A percentile compares a stretch with the other conserved stretches of the same genome.
Evolutionary conservation across 92 coral and sea anemone species (phyloP).

Genomic region (Palythoa caribaeorum): DNA sequence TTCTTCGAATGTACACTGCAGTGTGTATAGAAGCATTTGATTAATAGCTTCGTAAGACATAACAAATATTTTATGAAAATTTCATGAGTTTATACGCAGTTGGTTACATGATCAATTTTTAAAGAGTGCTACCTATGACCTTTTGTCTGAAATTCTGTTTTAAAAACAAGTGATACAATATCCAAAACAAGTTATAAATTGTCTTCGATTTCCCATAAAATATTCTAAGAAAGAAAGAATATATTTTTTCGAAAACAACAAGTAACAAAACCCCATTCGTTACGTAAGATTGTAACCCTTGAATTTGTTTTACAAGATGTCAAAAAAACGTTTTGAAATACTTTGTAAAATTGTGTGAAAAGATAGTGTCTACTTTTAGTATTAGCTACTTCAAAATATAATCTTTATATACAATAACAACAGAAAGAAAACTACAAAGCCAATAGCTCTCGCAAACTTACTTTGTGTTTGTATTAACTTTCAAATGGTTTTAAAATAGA

Average conservation of each 20-base stretch:
- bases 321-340: too few relatives aligned
- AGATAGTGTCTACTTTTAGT: too few relatives aligned
- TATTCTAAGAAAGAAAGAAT: too few relatives aligned
- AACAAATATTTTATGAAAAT: constrained; percentile 35
- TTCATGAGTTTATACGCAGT: constrained; percentile 58
- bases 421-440: too few relatives aligned
- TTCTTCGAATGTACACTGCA: too few relatives aligned
- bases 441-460: not conserved
- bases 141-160: not conserved
- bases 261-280: too few relatives aligned
- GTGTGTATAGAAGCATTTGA: not conserved
- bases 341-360: too few relatives aligned
- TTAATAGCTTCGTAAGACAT: not conserved
- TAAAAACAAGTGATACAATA: not conserved
- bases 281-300: too few relatives aligned
- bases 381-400: too few relatives aligned
- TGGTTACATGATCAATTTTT: not conserved
- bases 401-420: too few relatives aligned
- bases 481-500: constrained; percentile 44
- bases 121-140: not conserved
- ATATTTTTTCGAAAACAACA: too few relatives aligned
- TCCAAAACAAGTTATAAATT: not conserved
- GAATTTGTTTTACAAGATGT: too few relatives aligned
- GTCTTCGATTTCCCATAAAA: not conserved
- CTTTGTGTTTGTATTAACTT: not conserved